These are phyloP conservation scores for Rotaria sp. DNA, from an alignment of 2,888 invertebrate genomes.

Conservation along the genomic window DNA sequence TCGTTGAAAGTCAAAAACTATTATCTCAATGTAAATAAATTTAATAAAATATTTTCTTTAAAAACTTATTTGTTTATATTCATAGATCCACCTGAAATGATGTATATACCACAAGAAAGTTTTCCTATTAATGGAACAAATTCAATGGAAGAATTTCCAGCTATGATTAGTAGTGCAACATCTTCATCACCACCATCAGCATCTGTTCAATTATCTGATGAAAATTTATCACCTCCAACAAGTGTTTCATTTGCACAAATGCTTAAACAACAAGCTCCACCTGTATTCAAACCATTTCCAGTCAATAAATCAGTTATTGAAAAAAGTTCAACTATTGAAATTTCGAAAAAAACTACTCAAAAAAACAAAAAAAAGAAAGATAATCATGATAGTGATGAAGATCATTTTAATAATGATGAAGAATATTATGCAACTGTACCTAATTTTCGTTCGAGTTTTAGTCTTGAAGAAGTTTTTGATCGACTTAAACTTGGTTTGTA, in stretches of 20 bases:
- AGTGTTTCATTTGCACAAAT: conserved; percentile 38
- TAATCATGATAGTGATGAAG: not conserved
- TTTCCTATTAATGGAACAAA: not conserved
- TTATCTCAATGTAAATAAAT: not conserved
- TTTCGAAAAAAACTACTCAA: not conserved
- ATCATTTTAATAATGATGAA: not conserved
- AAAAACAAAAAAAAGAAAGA: not conserved
- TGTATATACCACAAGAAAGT: not conserved
- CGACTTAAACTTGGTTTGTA: not conserved
- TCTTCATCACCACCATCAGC: not conserved
- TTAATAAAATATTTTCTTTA: not conserved
- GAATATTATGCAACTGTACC: not conserved
- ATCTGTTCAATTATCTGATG: not conserved
- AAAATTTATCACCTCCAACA: not conserved
- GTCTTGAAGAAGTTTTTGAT: conserved; percentile 12
- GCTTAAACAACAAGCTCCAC: conserved; percentile 28
- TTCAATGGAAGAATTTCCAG: conserved; percentile 28
- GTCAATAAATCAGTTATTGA: not conserved
- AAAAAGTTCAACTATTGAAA: not conserved
- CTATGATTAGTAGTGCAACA: not conserved
- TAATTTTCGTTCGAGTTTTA: conserved; percentile 19
- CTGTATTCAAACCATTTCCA: not conserved
- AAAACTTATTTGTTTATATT: not conserved
- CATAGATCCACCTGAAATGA: conserved; percentile 12
- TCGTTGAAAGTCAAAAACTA: not conserved